Base-by-base conservation (phyloP, 2,888 invertebrate species). In the Pedicia rivosa region DNA sequence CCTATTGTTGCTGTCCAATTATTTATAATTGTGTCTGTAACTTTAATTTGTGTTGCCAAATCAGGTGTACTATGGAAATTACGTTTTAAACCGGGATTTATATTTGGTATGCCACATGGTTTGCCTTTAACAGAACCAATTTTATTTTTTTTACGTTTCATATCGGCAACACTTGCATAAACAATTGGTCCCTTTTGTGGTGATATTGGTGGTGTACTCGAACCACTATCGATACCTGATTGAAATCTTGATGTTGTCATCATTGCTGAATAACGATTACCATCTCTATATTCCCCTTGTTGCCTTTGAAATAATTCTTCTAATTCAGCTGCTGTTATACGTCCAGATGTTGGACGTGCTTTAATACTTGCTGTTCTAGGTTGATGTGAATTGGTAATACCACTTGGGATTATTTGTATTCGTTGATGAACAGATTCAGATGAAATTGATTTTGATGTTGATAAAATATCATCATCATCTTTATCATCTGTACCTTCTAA, bases 91-190 rank as follows among this genome's bases (percentile, higher is more conserved):
- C 61, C 61, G 5, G 51, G 56, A 32, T 17, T 20, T 14, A 62
- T 49, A 1, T 52, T 56, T 13, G 62, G 62, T 37, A 62, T 61
- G 25, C 58, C 48, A 40, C 61, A 61, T 2, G 62, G 62, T 34
- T 61, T 61, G 16, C 58, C 60, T 8, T 57, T 53, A 3, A 62
- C 37, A 1, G 62, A 60, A 39, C 61, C 61, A 37, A 56, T 55
- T 42, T 59, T 57, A 40, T 57, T 59, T 40, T 50, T 55, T 38
- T 81, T 79, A 38, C 92, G 72, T 60, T 92, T 92, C 92, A 92
- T 91, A 59, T 92, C 91, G 0, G 91, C 86, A 29, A 91, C 91
- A 54, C 90, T 91, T 30, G 88, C 86, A 61, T 91, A 92, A 26
- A 90, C 88, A 34, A 72, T 64, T 3, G 69, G 65, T 2, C 66